These are phyloP conservation scores for Paraplagusia blochii DNA, from an alignment of 2,113 vertebrate genomes.

Conservation along the genomic window DNA sequence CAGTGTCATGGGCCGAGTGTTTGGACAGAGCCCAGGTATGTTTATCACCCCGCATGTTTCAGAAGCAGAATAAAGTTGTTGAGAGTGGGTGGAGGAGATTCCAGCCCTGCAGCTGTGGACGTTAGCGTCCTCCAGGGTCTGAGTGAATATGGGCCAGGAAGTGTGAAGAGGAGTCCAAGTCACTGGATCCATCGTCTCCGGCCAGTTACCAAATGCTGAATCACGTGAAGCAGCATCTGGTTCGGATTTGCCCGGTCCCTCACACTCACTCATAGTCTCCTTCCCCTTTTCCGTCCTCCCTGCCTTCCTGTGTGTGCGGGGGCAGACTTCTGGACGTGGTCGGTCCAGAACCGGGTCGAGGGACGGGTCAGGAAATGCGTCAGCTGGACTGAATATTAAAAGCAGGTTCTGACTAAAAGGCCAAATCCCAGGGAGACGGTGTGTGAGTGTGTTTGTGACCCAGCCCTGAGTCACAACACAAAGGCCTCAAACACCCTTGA, in stretches of 20 bases:
- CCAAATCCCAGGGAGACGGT: conserved; percentile 20
- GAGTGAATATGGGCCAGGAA: not conserved
- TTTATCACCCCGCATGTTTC: conserved; percentile 23
- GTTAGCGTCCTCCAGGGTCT: conserved; percentile 25
- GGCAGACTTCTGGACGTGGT: conserved; percentile 47
- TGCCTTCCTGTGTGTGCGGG: conserved; percentile 57
- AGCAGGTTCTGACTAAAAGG: conserved; percentile 44
- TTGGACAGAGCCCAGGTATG: conserved; percentile 51
- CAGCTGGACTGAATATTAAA: conserved; percentile 60
- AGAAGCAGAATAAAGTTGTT: conserved; percentile 26
- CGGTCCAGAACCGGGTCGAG: conserved; percentile 50
- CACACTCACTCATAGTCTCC: conserved; percentile 41
- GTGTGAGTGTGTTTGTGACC: conserved; percentile 23
- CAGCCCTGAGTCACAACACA: conserved; percentile 25
- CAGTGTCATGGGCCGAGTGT: not conserved
- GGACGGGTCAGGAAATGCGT: conserved; percentile 68
- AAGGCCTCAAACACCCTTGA: conserved; percentile 13
- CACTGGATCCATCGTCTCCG: conserved; percentile 9
- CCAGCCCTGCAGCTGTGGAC: conserved; percentile 11
- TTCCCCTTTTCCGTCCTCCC: conserved; percentile 41
- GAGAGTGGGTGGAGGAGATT: conserved; percentile 17
- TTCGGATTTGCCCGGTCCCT: conserved; percentile 69
- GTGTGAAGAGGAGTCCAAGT: conserved; percentile 7
- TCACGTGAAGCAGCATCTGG: conserved; percentile 75
- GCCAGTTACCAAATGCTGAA: conserved; percentile 61